Conservation (phyloP, 2,113 vertebrate species). For the Paracanthobrama guichenoti region DNA sequence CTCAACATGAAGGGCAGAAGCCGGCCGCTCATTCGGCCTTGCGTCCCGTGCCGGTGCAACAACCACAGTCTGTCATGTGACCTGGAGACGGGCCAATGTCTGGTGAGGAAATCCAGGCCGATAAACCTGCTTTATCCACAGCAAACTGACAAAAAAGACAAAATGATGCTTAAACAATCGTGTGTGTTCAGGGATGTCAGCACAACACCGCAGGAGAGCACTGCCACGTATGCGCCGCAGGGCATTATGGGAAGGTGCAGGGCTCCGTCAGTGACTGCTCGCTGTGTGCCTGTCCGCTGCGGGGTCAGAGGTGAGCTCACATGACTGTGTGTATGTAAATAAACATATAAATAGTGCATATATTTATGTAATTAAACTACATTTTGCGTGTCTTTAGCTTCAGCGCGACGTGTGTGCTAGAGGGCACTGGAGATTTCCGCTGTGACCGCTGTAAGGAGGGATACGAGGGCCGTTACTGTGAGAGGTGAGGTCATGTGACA, state of each 20-base stretch:
- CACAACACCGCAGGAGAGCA: conserved; percentile 83
- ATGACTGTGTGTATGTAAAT: neutral
- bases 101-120: conserved; percentile 71
- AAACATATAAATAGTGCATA: too few relatives aligned
- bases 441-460: conserved; percentile 85
- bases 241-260: conserved; percentile 82
- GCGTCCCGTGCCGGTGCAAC: conserved; percentile 86
- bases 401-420: conserved; percentile 85
- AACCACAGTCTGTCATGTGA: conserved; percentile 88
- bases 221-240: conserved; percentile 82
- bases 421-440: conserved; percentile 77
- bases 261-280: conserved; percentile 85
- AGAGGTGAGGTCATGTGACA: conserved; percentile 76
- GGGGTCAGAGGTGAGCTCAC: conserved; percentile 78
- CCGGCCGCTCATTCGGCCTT: conserved; percentile 69
- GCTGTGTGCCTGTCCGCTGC: conserved; percentile 85
- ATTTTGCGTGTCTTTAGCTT: conserved; percentile 72
- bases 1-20: conserved; percentile 51
- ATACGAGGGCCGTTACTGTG: conserved; percentile 89
- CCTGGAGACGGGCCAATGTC: conserved; percentile 82
- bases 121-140: neutral
- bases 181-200: conserved; percentile 78
- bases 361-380: too few relatives aligned
- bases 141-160: neutral
- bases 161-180: neutral